A percentile compares a stretch with the other conserved stretches of the same genome.
These are phyloP conservation scores for Polyploca ridens DNA, from an alignment of 2,888 invertebrate genomes.

Conservation along the genomic window DNA sequence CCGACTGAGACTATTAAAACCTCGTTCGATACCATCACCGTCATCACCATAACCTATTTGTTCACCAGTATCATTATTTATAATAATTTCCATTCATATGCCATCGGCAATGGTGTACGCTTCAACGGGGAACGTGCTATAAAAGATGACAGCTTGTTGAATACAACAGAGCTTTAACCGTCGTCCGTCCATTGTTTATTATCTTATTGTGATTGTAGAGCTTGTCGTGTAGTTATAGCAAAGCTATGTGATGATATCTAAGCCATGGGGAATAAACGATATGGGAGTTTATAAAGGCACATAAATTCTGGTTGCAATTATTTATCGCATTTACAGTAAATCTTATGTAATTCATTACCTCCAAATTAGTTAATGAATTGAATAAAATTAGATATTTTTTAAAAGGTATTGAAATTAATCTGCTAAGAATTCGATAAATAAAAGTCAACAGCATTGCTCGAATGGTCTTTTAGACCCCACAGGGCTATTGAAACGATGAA, in stretches of 20 bases:
- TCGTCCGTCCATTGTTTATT: slow-evolving; percentile 36
- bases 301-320: too few species aligned
- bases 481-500: too few species aligned
- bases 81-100: slow-evolving; percentile 3
- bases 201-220: slow-evolving; percentile 30
- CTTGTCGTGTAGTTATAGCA: neutral
- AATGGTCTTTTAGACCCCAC: too few species aligned
- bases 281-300: too few species aligned
- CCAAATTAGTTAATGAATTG: too few species aligned
- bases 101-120: slow-evolving; percentile 19
- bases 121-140: slow-evolving; percentile 22
- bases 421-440: too few species aligned
- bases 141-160: slow-evolving; percentile 20
- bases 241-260: neutral
- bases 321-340: too few species aligned
- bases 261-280: too few species aligned
- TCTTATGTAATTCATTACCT: too few species aligned
- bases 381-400: too few species aligned
- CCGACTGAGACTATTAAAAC: neutral
- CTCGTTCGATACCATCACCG: neutral
- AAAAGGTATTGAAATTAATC: too few species aligned
- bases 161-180: slow-evolving; percentile 25
- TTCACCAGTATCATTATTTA: neutral
- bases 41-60: neutral
- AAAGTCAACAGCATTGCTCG: too few species aligned